Percentiles rank a stretch among this genome's conserved stretches.
Evolutionary conservation across 2,797 vertebrate genomes (phyloP).

Genomic region (Microhierax caerulescens): DNA sequence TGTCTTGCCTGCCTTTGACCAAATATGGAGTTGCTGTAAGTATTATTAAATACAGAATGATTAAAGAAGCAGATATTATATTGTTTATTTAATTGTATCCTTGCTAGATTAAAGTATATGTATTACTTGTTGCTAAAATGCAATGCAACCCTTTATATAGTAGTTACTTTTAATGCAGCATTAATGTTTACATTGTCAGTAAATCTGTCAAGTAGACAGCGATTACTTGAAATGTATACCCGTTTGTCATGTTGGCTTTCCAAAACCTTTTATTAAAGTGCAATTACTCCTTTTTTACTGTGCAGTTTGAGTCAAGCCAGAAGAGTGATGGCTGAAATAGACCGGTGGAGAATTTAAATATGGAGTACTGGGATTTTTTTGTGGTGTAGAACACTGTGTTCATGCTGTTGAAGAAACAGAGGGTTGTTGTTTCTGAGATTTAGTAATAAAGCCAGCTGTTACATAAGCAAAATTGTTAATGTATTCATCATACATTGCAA

Average conservation of each 20-base stretch:
- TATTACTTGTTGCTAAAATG: not conserved
- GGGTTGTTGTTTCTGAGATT: not conserved
- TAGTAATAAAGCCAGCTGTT: not conserved
- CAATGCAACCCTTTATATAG: not conserved
- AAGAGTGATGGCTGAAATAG: not conserved
- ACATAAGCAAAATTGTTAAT: not conserved
- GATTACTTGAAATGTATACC: not conserved
- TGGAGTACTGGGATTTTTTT: not conserved
- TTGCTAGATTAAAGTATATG: not conserved
- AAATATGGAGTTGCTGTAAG: conserved; percentile 9
- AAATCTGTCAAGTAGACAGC: conserved; percentile 4
- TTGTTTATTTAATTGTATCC: not conserved
- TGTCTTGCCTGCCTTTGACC: not conserved
- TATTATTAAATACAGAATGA: not conserved
- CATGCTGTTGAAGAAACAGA: not conserved
- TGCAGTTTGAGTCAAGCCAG: conserved; percentile 30
- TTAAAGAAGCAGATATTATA: not conserved
- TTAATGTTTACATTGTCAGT: not conserved
- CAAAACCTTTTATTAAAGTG: conserved; percentile 57
- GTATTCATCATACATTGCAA: not conserved
- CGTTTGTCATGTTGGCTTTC: conserved; percentile 36
- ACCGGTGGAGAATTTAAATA: not conserved
- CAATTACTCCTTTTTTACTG: conserved; percentile 27
- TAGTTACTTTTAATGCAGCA: not conserved
- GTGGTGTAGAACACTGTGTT: not conserved